Evolutionary conservation across 2,888 invertebrate species (phyloP).

Genomic region (Acronicta aceris): DNA sequence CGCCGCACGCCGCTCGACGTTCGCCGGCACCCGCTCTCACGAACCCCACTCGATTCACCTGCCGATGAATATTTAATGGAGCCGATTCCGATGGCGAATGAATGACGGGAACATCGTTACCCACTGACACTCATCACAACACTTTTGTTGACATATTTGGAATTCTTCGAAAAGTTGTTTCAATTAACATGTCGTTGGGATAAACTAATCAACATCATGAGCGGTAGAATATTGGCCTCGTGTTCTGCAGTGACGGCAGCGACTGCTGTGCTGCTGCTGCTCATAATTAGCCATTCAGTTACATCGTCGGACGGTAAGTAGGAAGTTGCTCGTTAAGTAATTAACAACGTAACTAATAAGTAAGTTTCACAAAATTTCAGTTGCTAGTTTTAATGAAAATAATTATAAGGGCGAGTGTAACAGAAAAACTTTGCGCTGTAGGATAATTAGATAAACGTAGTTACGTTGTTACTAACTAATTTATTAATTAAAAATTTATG

Average conservation of each 20-base stretch:
- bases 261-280: conserved; percentile 71
- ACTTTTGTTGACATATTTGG: conserved; percentile 73
- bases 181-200: conserved; percentile 76
- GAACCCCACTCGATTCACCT: conserved; percentile 74
- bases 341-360: conserved; percentile 52
- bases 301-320: conserved; percentile 83
- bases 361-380: conserved; percentile 35
- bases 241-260: conserved; percentile 67
- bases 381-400: conserved; percentile 29
- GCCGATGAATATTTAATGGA: conserved; percentile 84
- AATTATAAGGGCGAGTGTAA: conserved; percentile 37
- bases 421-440: conserved; percentile 33
- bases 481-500: conserved; percentile 16
- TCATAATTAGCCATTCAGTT: conserved; percentile 72
- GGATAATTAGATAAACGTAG: conserved; percentile 21
- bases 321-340: conserved; percentile 49
- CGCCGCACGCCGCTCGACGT: conserved; percentile 60
- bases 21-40: conserved; percentile 62
- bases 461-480: conserved; percentile 22
- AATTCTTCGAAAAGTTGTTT: conserved; percentile 75
- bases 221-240: conserved; percentile 72
- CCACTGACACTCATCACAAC: conserved; percentile 74
- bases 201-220: conserved; percentile 80
- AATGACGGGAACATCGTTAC: conserved; percentile 78
- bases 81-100: conserved; percentile 78